These are phyloP conservation scores for Dendrolimus kikuchii DNA, from an alignment of 1,140 invertebrate species.

Conservation along the genomic window DNA sequence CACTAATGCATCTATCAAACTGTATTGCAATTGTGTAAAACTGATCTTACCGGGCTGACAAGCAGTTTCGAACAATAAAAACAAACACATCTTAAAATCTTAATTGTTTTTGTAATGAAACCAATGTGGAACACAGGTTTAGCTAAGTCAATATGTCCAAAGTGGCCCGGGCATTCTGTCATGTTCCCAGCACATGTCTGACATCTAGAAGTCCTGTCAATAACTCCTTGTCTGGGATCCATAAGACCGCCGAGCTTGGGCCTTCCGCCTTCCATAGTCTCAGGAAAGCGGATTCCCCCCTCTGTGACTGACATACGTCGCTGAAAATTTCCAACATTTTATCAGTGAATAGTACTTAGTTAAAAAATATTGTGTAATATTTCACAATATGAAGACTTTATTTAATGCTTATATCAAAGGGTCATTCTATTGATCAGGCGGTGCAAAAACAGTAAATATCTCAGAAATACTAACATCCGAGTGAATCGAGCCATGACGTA, in stretches of 20 bases:
- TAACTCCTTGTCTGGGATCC: conserved; percentile 99
- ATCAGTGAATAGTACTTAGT: neutral
- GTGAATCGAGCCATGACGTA: too few species aligned
- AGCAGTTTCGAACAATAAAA: conserved; percentile 98
- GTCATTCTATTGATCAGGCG: too few species aligned
- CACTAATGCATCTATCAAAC: too few species aligned
- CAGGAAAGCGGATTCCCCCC: conserved; percentile 95
- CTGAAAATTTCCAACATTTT: conserved; percentile 72
- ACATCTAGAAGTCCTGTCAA: conserved; percentile 94
- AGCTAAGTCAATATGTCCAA: conserved; percentile 98
- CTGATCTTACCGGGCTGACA: conserved; percentile 88
- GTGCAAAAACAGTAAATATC: too few species aligned
- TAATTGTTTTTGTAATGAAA: conserved; percentile 97
- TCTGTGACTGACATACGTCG: conserved; percentile 98
- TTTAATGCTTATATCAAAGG: too few species aligned
- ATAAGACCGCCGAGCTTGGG: conserved; percentile 98
- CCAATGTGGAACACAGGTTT: conserved; percentile 99
- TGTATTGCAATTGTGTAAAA: neutral
- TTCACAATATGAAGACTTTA: too few species aligned
- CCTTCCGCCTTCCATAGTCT: conserved; percentile 98
- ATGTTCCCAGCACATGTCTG: conserved; percentile 99
- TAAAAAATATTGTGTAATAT: too few species aligned
- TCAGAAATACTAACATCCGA: too few species aligned
- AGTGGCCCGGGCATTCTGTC: conserved; percentile 99
- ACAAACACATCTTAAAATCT: conserved; percentile 96